Conservation (phyloP, 1,140 invertebrate genomes). For the Geopemphigus sp. region DNA sequence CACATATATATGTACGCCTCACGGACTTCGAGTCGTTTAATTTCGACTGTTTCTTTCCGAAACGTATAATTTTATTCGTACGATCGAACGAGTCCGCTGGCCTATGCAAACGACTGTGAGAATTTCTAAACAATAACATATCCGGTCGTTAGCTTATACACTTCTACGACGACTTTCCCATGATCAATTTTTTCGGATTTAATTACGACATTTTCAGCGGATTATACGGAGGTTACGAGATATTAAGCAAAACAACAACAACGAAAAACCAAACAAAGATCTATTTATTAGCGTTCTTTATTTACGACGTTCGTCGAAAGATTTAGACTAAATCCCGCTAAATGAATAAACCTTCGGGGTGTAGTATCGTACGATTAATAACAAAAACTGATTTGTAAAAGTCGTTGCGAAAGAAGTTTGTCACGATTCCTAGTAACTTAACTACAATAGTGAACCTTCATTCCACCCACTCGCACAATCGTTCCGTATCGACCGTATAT, state of each 20-base stretch:
- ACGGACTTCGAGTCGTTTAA: slow-evolving; percentile 11
- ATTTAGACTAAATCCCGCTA: slow-evolving; percentile 27
- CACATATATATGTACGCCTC: not conserved
- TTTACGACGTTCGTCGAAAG: slow-evolving; percentile 1
- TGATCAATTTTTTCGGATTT: slow-evolving; percentile 28
- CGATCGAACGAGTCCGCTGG: slow-evolving; percentile 38
- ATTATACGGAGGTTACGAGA: slow-evolving; percentile 19
- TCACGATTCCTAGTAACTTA: slow-evolving; percentile 42
- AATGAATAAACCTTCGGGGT: not conserved
- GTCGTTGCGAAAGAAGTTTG: slow-evolving; percentile 41
- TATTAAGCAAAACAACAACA: no score
- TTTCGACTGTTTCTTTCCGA: slow-evolving; percentile 8
- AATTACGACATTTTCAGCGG: slow-evolving; percentile 21
- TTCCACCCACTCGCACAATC: slow-evolving; percentile 16
- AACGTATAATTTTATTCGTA: slow-evolving; percentile 25
- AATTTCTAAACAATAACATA: slow-evolving; percentile 44
- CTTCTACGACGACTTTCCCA: slow-evolving; percentile 40
- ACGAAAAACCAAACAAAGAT: slow-evolving; percentile 18
- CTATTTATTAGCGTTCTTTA: not conserved
- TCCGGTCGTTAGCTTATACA: slow-evolving; percentile 38
- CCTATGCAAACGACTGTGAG: slow-evolving; percentile 37
- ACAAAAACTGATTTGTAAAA: slow-evolving; percentile 34
- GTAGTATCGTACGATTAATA: not conserved
- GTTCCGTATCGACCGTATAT: not conserved
- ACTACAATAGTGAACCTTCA: not conserved